Evolutionary conservation across 2,797 vertebrate species (phyloP).

Genomic region (Ammospiza maritima): DNA sequence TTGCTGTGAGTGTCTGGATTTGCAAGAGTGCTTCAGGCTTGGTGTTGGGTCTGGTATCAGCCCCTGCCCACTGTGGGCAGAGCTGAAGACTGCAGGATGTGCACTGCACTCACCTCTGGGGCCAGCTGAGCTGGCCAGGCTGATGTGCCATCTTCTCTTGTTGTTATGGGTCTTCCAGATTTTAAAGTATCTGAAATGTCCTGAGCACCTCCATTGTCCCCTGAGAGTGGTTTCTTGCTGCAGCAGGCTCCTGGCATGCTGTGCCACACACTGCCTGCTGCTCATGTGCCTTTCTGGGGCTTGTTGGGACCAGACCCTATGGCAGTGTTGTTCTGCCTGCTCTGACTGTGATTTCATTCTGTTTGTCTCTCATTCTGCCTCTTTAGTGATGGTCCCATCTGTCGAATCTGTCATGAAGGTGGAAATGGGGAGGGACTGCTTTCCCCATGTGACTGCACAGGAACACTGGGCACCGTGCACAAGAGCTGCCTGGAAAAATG

Average conservation of each 20-base stretch:
- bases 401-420: conserved; percentile 96
- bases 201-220: neutral
- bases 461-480: conserved; percentile 93
- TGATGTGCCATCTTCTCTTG: neutral
- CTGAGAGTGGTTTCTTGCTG: neutral
- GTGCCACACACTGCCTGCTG: neutral
- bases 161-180: neutral
- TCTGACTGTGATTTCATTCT: neutral
- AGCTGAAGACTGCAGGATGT: fast-evolving
- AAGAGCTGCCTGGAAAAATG: conserved; percentile 96
- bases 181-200: neutral
- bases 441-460: conserved; percentile 93
- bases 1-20: neutral
- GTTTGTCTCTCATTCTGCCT: conserved; percentile 13
- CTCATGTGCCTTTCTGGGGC: neutral
- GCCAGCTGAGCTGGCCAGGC: neutral
- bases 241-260: neutral
- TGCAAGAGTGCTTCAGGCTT: neutral
- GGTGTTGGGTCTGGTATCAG: neutral
- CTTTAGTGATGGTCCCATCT: conserved; percentile 92
- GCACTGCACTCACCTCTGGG: neutral
- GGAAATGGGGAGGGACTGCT: conserved; percentile 86
- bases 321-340: neutral
- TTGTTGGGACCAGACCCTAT: neutral
- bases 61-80: neutral